Conservation (phyloP, 2,113 vertebrate species). For the Eulacestoma nigropectus region DNA sequence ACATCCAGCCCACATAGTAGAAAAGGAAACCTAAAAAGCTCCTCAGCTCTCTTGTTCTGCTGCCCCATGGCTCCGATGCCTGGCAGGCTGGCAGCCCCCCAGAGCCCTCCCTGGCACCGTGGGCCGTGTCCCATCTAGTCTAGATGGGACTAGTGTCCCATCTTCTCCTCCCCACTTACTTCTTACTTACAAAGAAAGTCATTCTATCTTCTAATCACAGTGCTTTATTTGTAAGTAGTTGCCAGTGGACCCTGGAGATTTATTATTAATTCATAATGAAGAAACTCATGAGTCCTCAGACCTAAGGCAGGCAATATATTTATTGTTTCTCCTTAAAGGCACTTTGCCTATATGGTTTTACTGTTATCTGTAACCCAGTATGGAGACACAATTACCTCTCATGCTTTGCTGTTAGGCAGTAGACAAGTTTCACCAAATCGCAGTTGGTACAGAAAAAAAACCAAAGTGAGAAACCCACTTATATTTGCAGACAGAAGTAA, state of each 20-base stretch:
- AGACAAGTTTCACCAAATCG: slow-evolving; percentile 13
- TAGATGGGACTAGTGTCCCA: not conserved
- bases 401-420: not conserved
- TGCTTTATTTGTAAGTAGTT: not conserved
- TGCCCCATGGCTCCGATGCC: not conserved
- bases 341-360: not conserved
- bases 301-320: not conserved
- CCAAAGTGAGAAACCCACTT: not conserved
- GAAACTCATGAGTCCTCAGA: not conserved
- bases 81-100: not conserved
- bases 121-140: not conserved
- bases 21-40: not conserved
- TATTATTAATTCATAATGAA: slow-evolving; percentile 1
- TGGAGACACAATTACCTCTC: not conserved
- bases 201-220: not conserved
- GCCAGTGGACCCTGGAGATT: not conserved
- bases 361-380: not conserved
- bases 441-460: not conserved
- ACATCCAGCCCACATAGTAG: rapidly evolving
- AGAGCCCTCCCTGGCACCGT: not conserved
- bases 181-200: not conserved
- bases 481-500: not conserved
- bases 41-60: not conserved
- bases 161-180: not conserved
- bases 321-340: slow-evolving; percentile 22